Conservation (phyloP, 2,888 invertebrate genomes). For the Venustoraphidia nigricollis region DNA sequence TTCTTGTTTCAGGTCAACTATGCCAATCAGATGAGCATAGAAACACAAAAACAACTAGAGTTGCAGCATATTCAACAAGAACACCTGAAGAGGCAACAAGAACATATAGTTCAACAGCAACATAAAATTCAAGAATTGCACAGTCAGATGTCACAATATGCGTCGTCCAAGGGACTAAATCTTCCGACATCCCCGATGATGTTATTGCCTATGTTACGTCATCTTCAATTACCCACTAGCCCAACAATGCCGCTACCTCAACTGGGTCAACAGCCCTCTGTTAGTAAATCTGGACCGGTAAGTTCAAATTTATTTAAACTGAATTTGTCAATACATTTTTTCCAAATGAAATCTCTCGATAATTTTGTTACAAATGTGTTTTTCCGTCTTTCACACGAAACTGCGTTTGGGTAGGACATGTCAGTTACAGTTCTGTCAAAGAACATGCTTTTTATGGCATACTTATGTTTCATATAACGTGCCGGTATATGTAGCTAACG, state of each 20-base stretch:
- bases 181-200: conserved; percentile 44
- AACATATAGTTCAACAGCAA: conserved; percentile 38
- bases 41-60: conserved; percentile 51
- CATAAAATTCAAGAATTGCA: conserved; percentile 43
- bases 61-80: conserved; percentile 52
- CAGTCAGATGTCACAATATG: conserved; percentile 39
- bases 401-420: too few species aligned
- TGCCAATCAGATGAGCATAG: conserved; percentile 29
- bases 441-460: too few species aligned
- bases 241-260: conserved; percentile 22
- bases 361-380: too few species aligned
- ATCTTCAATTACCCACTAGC: conserved; percentile 28
- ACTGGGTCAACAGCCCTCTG: conserved; percentile 10
- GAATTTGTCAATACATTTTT: too few species aligned
- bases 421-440: too few species aligned
- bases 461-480: too few species aligned
- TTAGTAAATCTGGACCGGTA: conserved; percentile 1
- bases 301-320: not conserved
- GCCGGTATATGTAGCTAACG: too few species aligned
- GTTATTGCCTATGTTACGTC: conserved; percentile 56
- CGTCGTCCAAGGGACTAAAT: conserved; percentile 25
- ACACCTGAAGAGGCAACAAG: conserved; percentile 43
- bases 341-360: too few species aligned
- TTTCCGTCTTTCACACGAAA: too few species aligned
- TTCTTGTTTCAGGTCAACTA: conserved; percentile 12